phyloP scores from a whole-genome alignment of 2,113 vertebrate species.

The Toxostoma redivivum region DNA sequence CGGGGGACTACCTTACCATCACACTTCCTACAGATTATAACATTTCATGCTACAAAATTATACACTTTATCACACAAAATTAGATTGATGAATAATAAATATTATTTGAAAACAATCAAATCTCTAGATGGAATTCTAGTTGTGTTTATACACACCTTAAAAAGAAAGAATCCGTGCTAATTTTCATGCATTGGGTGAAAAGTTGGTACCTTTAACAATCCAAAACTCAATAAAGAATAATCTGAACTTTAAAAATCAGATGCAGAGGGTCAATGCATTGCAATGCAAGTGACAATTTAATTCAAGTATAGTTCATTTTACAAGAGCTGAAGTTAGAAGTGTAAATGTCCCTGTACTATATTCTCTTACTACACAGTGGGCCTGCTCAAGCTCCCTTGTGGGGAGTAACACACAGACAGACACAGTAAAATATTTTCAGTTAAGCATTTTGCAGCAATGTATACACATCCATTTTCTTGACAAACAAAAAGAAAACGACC shows the following conservation, averaged over 20 bases:
- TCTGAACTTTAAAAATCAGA: conserved; percentile 61
- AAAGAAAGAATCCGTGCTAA: not conserved
- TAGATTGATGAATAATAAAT: not conserved
- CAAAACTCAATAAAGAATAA: not conserved
- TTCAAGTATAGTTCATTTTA: not conserved
- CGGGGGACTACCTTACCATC: not conserved
- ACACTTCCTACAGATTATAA: not conserved
- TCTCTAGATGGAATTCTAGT: not conserved
- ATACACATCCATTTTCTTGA: not conserved
- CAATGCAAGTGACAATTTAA: conserved; percentile 36
- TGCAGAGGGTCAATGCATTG: conserved; percentile 73
- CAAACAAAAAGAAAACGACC: not conserved
- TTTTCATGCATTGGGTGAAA: not conserved
- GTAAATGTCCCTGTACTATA: not conserved
- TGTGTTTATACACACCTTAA: not conserved
- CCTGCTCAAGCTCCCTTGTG: not conserved
- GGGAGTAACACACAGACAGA: not conserved
- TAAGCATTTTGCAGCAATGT: not conserved
- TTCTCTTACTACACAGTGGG: not conserved
- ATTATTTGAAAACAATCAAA: not conserved
- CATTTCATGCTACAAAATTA: not conserved
- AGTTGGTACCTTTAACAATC: not conserved
- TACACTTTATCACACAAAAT: not conserved
- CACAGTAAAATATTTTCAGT: not conserved
- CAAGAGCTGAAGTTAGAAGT: conserved; percentile 28